phyloP scores from a whole-genome alignment of 2,113 vertebrate species.

The Sigmodon hispidus region DNA sequence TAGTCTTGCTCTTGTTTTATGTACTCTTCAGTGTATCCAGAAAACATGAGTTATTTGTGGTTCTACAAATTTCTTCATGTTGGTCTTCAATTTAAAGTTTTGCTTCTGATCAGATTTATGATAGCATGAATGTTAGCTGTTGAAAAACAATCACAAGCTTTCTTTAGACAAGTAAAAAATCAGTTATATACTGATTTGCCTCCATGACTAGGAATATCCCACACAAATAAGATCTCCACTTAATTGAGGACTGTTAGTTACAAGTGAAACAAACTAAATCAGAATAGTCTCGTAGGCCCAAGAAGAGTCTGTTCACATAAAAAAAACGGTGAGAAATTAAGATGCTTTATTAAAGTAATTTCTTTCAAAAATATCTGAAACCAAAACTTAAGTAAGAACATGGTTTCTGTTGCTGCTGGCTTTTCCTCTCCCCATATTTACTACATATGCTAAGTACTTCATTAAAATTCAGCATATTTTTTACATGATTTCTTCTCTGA shows the following conservation, averaged over 20 bases:
- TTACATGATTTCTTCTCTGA: not conserved
- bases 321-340: conserved; percentile 39
- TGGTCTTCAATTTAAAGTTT: conserved; percentile 49
- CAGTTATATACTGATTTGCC: conserved; percentile 13
- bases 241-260: not conserved
- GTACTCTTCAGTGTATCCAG: conserved; percentile 27
- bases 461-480: not conserved
- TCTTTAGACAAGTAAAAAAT: conserved; percentile 44
- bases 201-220: conserved; percentile 32
- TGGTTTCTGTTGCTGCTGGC: not conserved
- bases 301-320: conserved; percentile 15
- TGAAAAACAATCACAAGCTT: conserved; percentile 47
- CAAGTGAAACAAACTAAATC: conserved; percentile 43
- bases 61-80: conserved; percentile 62
- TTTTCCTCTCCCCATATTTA: not conserved
- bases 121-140: not conserved
- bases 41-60: conserved; percentile 40
- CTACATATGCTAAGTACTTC: conserved; percentile 43
- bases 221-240: not conserved
- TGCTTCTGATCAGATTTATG: not conserved
- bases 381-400: not conserved
- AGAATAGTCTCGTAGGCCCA: not conserved
- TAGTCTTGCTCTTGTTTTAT: conserved; percentile 27
- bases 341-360: not conserved
- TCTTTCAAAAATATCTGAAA: conserved; percentile 30